Evolutionary conservation across 2,113 vertebrate genomes (phyloP), one percentile per base, ranked within the genome.

Genomic region (Chamaea fasciata): DNA sequence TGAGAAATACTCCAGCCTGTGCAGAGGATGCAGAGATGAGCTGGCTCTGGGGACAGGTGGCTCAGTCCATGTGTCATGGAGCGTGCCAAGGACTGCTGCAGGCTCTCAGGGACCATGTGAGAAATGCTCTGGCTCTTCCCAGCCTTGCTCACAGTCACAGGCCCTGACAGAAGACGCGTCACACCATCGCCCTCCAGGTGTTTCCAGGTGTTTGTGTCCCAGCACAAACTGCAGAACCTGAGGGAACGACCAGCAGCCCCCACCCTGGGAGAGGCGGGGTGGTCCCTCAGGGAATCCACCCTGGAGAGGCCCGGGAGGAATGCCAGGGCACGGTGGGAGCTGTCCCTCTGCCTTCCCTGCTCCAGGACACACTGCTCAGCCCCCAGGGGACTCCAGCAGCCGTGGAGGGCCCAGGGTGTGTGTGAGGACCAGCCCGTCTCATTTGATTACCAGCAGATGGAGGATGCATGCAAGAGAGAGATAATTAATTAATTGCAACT

Each of bases 401-500:
- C 49, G 2, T 1, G 13, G 62, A 68, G 50, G 5, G 35, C 37
- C 68, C 70, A 15, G 47, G 39, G 35, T 13, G 44, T 35, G 8
- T 0, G 1, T 21, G 60, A 78, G 63, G 47, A 81, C 56, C 31
- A 86, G 67, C 18, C 60, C 13, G 13, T 47, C 90, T 63, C 21
- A 0, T 69, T 69, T 76, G 79, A 90, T 95, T 91, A 74, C 44
- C 73, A 71, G 73, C 95, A 95, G 97, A 98, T 82, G 92, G 96
- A 96, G 78, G 89, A 97, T 93, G 94, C 96, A 94, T 31, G 73
- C 95, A 82, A 30, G 82, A 94, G 86, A 90, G 92, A 74, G 78
- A 92, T 93, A 97, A 98, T 97, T 97, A 98, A 98, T 98, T 97
- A 97, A 97, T 97, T 97, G 97, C 65, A 82, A 96, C 97, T 98